A percentile compares a stretch with the other conserved stretches of the same genome.
These are phyloP conservation scores for Bruchidius siliquastri DNA, from an alignment of 2,888 invertebrate genomes.

Conservation along the genomic window DNA sequence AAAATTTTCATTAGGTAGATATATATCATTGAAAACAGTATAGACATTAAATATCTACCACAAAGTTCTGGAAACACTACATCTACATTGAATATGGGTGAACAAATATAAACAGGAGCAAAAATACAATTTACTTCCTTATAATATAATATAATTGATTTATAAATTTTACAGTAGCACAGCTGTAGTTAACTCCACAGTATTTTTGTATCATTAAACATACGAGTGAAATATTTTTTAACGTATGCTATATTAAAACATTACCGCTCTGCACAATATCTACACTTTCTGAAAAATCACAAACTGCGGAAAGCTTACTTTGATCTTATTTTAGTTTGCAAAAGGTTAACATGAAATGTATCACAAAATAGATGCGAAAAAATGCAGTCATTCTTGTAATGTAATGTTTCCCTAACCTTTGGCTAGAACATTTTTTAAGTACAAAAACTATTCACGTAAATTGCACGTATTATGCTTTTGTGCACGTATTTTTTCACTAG, in stretches of 20 bases:
- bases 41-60: neutral
- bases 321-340: no score
- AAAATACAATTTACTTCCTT: no score
- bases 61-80: neutral
- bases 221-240: no score
- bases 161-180: no score
- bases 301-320: no score
- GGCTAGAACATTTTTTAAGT: neutral
- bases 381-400: neutral
- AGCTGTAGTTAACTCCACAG: no score
- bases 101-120: neutral
- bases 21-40: neutral
- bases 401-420: neutral
- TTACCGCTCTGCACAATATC: no score
- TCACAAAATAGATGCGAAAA: neutral
- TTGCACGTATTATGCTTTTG: neutral
- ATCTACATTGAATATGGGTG: neutral
- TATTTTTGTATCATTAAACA: no score
- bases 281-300: no score
- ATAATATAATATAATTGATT: no score
- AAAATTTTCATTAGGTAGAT: neutral
- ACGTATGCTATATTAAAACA: no score
- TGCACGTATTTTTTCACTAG: neutral
- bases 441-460: neutral
- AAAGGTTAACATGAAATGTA: no score